Base-by-base conservation (phyloP, 2,888 invertebrate genomes). In the Volucella bombylans region DNA sequence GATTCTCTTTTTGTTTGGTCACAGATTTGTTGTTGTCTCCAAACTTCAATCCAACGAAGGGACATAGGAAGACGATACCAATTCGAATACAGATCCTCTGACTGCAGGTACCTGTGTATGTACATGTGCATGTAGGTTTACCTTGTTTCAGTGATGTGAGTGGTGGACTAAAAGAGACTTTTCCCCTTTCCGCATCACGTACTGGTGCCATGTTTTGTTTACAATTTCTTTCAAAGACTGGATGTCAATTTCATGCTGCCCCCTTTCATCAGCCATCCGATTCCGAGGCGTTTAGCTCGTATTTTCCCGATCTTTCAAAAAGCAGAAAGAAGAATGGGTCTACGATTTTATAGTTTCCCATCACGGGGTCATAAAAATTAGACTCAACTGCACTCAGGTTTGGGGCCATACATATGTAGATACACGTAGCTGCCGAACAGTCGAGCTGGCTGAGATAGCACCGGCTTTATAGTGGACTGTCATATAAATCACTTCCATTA, bases 361-460 rank as follows among this genome's bases (percentile, higher is more conserved):
- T 61, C 45, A 55, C 67, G 74, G 9, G 67, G 52, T 54, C 69
- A 69, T 79, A 65, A 68, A 74, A 79, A 73, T 49, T 72, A 72
- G 52, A 72, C 52, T 15, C 15, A 23, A 18, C 31, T 10, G n/a
- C 59, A 64, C 31, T n/a, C 12, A 23, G 15, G 10, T 31, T 38
- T 67, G 41, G 57, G 45, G 68, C 49, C 18, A 43, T 23, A 23
- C 18, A 23, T 23, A 23, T 23, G 18, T 23, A 23, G 2, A 23
- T 23, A 23, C 18, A 23, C 18, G 18, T 23, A 3, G 18, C 3
- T 1, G 18, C 18, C 2, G 2, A 23, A 23, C 18, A 23, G 18
- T 2, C 3, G 31, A 31, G 31, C 31, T 31, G 31, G 31, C 31
- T 31, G 31, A 4, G 31, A 31, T 31, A 6, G 6, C 31, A 31